phyloP scores from a whole-genome alignment of 2,888 invertebrate species.

The Calameuta filiformis region DNA sequence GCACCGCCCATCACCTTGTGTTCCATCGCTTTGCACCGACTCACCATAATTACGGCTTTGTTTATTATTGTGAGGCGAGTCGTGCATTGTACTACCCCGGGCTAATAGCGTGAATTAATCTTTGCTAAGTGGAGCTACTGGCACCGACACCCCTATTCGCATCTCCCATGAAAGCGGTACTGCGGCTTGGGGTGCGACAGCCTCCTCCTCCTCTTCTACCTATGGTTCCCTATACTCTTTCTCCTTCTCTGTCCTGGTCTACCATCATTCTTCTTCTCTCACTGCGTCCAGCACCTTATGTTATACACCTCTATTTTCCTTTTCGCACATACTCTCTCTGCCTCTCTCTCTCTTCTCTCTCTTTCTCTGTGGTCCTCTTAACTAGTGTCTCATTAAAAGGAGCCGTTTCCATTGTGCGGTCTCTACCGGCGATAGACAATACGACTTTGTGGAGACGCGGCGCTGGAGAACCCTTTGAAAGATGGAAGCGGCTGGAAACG shows the following conservation, averaged over 20 bases:
- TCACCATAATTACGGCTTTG: constrained; percentile 50
- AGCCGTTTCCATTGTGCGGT: constrained; percentile 48
- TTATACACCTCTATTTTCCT: not conserved
- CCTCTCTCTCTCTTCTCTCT: constrained; percentile 10
- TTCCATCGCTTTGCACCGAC: constrained; percentile 8
- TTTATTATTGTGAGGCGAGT: constrained; percentile 45
- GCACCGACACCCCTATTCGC: constrained; percentile 41
- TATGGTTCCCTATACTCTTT: constrained; percentile 18
- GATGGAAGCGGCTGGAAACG: constrained; percentile 17
- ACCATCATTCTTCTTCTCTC: not conserved
- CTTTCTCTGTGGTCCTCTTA: constrained; percentile 30
- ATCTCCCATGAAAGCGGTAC: constrained; percentile 36
- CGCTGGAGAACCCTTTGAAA: constrained; percentile 15
- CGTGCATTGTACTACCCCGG: constrained; percentile 41
- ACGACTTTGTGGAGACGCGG: constrained; percentile 43
- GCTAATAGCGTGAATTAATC: constrained; percentile 61
- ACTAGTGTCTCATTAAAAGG: constrained; percentile 54
- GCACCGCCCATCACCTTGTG: constrained; percentile 4
- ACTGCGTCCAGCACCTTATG: not conserved
- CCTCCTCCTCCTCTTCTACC: constrained; percentile 15
- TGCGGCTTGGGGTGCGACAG: constrained; percentile 6
- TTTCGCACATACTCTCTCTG: not conserved
- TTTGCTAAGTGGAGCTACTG: constrained; percentile 44
- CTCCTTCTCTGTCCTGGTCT: constrained; percentile 3
- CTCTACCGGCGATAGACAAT: constrained; percentile 46